Conservation (phyloP, 2,888 invertebrate genomes). For the Callyntrura guangdongensis region DNA sequence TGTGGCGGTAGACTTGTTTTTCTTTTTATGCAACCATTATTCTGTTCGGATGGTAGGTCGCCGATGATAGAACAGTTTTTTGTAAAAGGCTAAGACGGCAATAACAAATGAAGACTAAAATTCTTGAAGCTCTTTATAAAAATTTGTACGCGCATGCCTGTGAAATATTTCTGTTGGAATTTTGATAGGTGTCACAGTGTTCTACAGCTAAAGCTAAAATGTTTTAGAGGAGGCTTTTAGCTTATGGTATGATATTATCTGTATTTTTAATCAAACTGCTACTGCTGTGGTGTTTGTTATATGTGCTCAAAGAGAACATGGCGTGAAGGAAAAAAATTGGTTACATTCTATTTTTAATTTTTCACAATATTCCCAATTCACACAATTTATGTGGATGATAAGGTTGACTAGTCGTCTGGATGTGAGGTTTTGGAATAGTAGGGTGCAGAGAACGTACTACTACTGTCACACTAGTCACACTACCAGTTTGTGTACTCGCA, state of each 20-base stretch:
- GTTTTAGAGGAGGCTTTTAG: too few relatives aligned
- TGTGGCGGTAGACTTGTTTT: neutral
- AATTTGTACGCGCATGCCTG: too few relatives aligned
- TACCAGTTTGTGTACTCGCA: neutral
- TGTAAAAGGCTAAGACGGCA: neutral
- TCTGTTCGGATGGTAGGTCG: slow-evolving; percentile 5
- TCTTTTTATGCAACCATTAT: too few relatives aligned
- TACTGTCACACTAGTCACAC: neutral
- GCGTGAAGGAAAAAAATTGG: neutral
- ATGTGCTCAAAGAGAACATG: neutral
- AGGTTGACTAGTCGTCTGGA: slow-evolving; percentile 18
- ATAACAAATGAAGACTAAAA: neutral
- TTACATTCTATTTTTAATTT: slow-evolving; percentile 33
- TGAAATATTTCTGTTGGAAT: neutral
- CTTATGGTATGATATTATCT: too few relatives aligned
- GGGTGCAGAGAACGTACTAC: neutral
- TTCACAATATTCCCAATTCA: neutral
- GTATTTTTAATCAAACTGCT: too few relatives aligned
- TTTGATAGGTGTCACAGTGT: neutral
- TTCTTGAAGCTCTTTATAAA: neutral
- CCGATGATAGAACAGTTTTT: neutral
- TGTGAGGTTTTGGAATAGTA: too few relatives aligned
- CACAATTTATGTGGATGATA: neutral
- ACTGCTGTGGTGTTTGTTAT: neutral
- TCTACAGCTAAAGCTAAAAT: neutral